Percentiles rank a stretch among this genome's conserved stretches.
These are phyloP conservation scores for Oplegnathus fasciatus DNA, from an alignment of 2,113 vertebrate species.

Conservation along the genomic window DNA sequence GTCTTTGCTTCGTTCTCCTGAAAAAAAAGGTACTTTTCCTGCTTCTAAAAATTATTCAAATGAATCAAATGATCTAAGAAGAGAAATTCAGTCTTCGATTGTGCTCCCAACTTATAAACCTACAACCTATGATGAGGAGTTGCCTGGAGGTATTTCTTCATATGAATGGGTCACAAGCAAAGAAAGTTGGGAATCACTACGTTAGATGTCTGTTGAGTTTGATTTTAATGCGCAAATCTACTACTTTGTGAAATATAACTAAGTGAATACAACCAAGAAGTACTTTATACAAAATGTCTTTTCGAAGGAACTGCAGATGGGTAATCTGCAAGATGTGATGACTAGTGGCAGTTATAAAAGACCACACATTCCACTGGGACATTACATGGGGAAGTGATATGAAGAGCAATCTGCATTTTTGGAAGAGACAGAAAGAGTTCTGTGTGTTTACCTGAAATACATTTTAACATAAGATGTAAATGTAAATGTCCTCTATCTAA, in stretches of 20 bases:
- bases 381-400: too few relatives aligned
- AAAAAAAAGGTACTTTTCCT: too few relatives aligned
- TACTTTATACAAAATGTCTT: background rate
- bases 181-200: background rate
- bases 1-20: background rate
- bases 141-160: background rate
- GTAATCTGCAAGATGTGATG: background rate
- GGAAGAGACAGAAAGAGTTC: background rate
- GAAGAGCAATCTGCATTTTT: too few relatives aligned
- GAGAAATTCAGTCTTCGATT: background rate
- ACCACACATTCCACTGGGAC: too few relatives aligned
- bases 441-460: background rate
- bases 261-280: background rate
- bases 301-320: background rate
- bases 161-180: background rate
- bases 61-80: background rate
- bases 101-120: background rate
- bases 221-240: background rate
- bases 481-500: background rate
- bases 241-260: background rate
- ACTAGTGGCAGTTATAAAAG: background rate
- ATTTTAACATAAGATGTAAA: background rate
- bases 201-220: background rate
- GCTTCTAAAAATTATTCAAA: background rate
- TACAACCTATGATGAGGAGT: background rate